Conservation (phyloP, 1,140 invertebrate genomes). For the Plodia interpunctella region DNA sequence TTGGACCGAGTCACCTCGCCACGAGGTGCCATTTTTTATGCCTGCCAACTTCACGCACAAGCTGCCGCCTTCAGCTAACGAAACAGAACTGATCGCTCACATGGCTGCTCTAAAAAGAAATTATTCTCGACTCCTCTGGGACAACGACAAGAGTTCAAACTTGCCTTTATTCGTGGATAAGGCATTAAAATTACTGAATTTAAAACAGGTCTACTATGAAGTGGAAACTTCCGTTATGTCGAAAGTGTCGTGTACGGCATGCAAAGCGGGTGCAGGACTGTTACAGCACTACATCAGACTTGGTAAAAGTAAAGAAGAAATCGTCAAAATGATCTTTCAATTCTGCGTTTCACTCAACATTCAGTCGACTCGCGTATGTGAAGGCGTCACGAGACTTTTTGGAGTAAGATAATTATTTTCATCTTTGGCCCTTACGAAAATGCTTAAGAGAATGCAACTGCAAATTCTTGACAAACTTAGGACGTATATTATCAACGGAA, state of each 20-base stretch:
- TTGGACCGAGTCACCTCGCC: slow-evolving; percentile 68
- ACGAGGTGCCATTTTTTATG: slow-evolving; percentile 75
- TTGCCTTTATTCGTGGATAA: slow-evolving; percentile 88
- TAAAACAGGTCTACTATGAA: slow-evolving; percentile 89
- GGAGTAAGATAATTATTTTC: slow-evolving; percentile 78
- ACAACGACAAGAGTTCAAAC: slow-evolving; percentile 81
- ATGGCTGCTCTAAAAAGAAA: slow-evolving; percentile 72
- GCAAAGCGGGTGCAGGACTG: slow-evolving; percentile 90
- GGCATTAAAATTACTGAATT: slow-evolving; percentile 87
- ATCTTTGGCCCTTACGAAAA: not conserved
- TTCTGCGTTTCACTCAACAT: slow-evolving; percentile 92
- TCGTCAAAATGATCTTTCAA: slow-evolving; percentile 89
- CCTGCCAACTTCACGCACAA: slow-evolving; percentile 74
- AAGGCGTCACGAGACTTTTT: slow-evolving; percentile 90
- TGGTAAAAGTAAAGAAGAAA: slow-evolving; percentile 90
- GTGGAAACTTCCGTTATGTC: slow-evolving; percentile 94
- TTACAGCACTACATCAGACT: slow-evolving; percentile 90
- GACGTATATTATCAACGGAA: too few relatives aligned
- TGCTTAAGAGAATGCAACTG: not conserved
- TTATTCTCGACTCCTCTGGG: slow-evolving; percentile 83
- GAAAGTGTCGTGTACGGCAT: slow-evolving; percentile 93
- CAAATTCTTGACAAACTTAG: too few relatives aligned
- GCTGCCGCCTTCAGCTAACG: slow-evolving; percentile 68
- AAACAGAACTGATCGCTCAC: slow-evolving; percentile 76
- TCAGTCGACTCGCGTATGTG: slow-evolving; percentile 89